Conservation (phyloP, 2,113 vertebrate species). For the Procavia capensis region DNA sequence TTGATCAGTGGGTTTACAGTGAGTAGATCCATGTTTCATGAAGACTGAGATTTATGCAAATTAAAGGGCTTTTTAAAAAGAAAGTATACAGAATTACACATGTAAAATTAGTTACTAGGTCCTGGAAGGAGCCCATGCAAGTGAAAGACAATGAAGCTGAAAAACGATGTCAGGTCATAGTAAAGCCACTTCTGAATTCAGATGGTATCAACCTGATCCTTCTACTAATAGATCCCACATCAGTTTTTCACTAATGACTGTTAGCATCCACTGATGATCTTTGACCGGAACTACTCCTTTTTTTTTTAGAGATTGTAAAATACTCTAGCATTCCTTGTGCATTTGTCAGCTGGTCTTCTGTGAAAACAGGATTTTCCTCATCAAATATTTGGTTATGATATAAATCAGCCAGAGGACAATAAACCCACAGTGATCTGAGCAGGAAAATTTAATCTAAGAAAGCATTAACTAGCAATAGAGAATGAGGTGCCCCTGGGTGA, state of each 20-base stretch:
- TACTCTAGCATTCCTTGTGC: not conserved
- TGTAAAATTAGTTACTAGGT: not conserved
- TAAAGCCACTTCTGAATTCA: not conserved
- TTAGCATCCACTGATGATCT: not conserved
- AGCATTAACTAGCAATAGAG: not conserved
- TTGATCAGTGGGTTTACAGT: not conserved
- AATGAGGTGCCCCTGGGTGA: not conserved
- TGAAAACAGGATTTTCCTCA: not conserved
- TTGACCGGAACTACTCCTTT: not conserved
- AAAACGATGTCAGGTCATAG: not conserved
- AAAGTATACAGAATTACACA: conserved; percentile 1
- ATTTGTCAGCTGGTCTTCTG: not conserved
- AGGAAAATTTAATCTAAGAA: not conserved
- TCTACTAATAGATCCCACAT: not conserved
- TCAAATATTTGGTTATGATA: not conserved
- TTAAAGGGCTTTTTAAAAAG: not conserved
- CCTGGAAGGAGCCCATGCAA: not conserved
- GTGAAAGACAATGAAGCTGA: not conserved
- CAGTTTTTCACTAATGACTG: not conserved
- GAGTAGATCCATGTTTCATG: not conserved
- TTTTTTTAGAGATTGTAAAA: not conserved
- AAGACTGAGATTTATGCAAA: not conserved
- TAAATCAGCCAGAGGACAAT: not conserved
- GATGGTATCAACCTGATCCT: not conserved
- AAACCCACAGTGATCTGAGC: not conserved